A percentile compares a stretch with the other conserved stretches of the same genome.
These are phyloP conservation scores for Agapornis roseicollis DNA, from an alignment of 2,113 vertebrate species.

Conservation along the genomic window DNA sequence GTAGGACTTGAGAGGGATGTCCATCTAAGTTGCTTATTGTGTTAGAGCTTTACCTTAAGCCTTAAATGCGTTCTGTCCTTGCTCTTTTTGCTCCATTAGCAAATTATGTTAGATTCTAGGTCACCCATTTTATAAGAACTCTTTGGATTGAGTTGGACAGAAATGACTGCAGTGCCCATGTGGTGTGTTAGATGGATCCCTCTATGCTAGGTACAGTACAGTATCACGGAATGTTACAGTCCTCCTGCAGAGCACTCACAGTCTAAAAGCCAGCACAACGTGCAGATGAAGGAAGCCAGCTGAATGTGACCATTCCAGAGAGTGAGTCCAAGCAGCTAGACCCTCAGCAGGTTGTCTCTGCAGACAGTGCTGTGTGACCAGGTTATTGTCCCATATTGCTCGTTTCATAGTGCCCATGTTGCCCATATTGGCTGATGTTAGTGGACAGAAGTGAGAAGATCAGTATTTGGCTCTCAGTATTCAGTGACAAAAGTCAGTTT, in stretches of 20 bases:
- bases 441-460: not conserved
- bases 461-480: not conserved
- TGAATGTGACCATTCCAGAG: not conserved
- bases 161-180: not conserved
- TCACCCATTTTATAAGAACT: not conserved
- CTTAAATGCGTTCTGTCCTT: not conserved
- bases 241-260: not conserved
- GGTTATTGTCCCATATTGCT: not conserved
- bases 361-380: not conserved
- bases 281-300: not conserved
- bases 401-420: not conserved
- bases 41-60: not conserved
- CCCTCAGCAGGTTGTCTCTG: not conserved
- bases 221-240: not conserved
- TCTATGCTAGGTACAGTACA: not conserved
- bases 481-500: not conserved
- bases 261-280: rapidly evolving
- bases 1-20: not conserved
- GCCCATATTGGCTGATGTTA: not conserved
- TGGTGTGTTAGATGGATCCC: not conserved
- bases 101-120: not conserved
- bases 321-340: not conserved
- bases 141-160: not conserved
- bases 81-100: not conserved
- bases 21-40: not conserved